These are phyloP conservation scores for Hesperia comma DNA, from an alignment of 2,888 invertebrate species.

Conservation along the genomic window DNA sequence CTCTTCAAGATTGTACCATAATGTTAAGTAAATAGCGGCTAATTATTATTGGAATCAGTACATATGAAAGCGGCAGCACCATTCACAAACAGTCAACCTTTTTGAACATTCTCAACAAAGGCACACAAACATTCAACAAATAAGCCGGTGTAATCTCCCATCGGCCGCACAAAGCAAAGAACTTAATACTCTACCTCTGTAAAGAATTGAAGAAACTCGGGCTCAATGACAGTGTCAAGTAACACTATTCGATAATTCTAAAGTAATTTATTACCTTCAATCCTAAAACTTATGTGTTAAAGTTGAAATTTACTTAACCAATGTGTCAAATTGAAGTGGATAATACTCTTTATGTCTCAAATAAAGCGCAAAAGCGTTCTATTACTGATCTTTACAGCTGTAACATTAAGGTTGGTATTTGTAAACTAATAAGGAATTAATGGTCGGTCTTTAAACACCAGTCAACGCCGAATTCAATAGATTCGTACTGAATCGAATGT, in stretches of 20 bases:
- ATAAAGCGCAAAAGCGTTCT: background rate
- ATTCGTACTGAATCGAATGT: conserved; percentile 52
- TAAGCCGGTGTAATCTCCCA: conserved; percentile 36
- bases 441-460: conserved; percentile 48
- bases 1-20: too few relatives aligned
- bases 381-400: conserved; percentile 5
- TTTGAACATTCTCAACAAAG: conserved; percentile 18
- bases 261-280: background rate
- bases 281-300: conserved; percentile 37
- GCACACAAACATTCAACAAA: conserved; percentile 18
- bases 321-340: conserved; percentile 8
- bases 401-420: conserved; percentile 21
- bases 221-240: conserved; percentile 62
- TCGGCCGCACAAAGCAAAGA: conserved; percentile 27
- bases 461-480: conserved; percentile 64
- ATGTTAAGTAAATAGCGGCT: too few relatives aligned
- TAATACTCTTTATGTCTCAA: conserved; percentile 15
- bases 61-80: conserved; percentile 4
- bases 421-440: background rate
- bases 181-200: conserved; percentile 31
- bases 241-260: conserved; percentile 22
- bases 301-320: conserved; percentile 2
- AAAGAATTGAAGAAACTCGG: conserved; percentile 21
- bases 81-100: background rate
- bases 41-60: too few relatives aligned